Conservation (phyloP, 2,888 invertebrate genomes). For the Lasioglossum vierecki region DNA sequence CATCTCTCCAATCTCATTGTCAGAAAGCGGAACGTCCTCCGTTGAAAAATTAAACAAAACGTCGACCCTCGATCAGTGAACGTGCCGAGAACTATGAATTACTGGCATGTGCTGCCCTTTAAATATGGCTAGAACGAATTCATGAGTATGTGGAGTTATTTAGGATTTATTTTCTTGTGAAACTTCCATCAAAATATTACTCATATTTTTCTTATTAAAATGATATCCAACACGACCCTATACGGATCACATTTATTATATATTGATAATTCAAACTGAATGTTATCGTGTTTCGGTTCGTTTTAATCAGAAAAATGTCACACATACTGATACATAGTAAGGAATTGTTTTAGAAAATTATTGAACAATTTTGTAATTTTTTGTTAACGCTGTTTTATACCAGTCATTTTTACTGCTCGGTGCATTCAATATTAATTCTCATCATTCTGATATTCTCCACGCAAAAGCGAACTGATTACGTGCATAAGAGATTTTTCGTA, state of each 20-base stretch:
- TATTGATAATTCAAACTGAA: not conserved
- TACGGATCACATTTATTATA: not conserved
- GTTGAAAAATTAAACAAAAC: not conserved
- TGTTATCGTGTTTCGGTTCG: not conserved
- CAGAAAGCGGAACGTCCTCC: not conserved
- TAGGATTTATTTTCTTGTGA: not conserved
- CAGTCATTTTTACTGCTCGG: not conserved
- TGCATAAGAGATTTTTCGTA: not conserved
- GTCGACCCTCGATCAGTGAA: not conserved
- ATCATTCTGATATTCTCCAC: not conserved
- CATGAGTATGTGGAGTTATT: not conserved
- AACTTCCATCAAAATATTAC: not conserved
- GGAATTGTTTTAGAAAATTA: not conserved
- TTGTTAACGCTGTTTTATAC: not conserved
- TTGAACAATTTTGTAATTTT: not conserved
- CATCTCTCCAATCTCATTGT: not conserved
- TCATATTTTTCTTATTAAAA: not conserved
- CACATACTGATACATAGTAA: not conserved
- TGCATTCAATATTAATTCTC: not conserved
- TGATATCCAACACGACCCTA: not conserved
- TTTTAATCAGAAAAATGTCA: no score
- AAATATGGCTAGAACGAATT: not conserved
- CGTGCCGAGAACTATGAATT: not conserved
- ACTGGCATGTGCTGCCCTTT: not conserved
- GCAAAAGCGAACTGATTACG: not conserved